Base-by-base conservation (phyloP, 2,113 vertebrate genomes). In the Solea solea region DNA sequence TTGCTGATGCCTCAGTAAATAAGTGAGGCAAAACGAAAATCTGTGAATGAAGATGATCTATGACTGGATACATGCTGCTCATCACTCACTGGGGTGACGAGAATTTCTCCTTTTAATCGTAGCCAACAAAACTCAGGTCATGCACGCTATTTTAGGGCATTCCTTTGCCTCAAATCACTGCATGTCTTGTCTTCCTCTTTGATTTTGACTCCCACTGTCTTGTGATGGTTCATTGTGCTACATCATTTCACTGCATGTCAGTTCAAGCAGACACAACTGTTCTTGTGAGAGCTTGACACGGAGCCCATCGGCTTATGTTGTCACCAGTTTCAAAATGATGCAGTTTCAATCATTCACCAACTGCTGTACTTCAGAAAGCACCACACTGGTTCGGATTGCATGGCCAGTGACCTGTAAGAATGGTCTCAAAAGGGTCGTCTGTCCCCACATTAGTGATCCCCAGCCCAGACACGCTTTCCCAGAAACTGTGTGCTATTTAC, bases 401-500 rank as follows among this genome's bases (percentile, higher is more conserved):
- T 81, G 65, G 60, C 76, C 81, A 85, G 60, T 92, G 90, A 91
- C 86, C 90, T 86, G 88, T 86, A 86, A 88, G 88, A 88, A 59
- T 70, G 64, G 69, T 62, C 72, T 85, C 61, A 80, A 79, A 89
- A 80, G 82, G 60, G 54, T 61, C 69, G 83, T 74, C 86, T 88
- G 84, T 87, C 52, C 42, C 70, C 2, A 72, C 81, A 75, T 83
- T 85, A 76, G 78, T 79, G 76, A 88, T 78, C 83, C 78, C 16
- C 28, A 72, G 74, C 76, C 81, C 16, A 88, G 85, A 90, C 90
- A 86, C 71, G 74, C 88, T 90, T 84, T 82, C 80, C 74, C 80
- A 78, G 84, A 82, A 83, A 82, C 76, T 45, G 62, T 74, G 77
- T 81, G 76, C 64, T 81, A 72, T 86, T 88, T 81, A 76, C 73